Conservation (phyloP, 2,888 invertebrate species). For the Pecten maximus region DNA sequence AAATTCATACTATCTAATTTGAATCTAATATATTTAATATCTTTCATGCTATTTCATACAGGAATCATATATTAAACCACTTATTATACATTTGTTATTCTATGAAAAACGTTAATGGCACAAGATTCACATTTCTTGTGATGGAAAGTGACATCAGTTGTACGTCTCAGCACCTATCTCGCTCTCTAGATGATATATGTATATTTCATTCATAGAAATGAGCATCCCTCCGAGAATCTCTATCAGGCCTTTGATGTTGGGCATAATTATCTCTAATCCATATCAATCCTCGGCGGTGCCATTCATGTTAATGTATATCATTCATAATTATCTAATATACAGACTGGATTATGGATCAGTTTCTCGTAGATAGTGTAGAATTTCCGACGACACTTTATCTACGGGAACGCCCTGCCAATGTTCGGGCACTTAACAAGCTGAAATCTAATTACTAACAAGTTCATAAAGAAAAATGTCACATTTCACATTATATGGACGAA, state of each 20-base stretch:
- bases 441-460: not conserved
- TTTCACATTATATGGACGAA: not conserved
- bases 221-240: not conserved
- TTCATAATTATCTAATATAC: conserved; percentile 9
- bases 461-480: not conserved
- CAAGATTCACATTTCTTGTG: not conserved
- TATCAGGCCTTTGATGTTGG: not conserved
- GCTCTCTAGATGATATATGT: not conserved
- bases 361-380: not conserved
- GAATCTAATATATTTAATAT: no score
- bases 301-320: not conserved
- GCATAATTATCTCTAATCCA: not conserved
- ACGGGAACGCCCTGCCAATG: not conserved
- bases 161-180: not conserved
- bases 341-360: not conserved
- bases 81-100: not conserved
- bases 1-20: no score
- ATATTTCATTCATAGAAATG: not conserved
- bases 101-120: not conserved
- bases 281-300: not conserved
- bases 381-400: not conserved
- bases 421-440: not conserved
- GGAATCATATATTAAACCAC: not conserved
- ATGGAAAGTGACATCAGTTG: not conserved
- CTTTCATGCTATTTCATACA: not conserved